A percentile compares a stretch with the other conserved stretches of the same genome.
These are phyloP conservation scores for Eilema caniola DNA, from an alignment of 2,888 invertebrate genomes.

Conservation along the genomic window DNA sequence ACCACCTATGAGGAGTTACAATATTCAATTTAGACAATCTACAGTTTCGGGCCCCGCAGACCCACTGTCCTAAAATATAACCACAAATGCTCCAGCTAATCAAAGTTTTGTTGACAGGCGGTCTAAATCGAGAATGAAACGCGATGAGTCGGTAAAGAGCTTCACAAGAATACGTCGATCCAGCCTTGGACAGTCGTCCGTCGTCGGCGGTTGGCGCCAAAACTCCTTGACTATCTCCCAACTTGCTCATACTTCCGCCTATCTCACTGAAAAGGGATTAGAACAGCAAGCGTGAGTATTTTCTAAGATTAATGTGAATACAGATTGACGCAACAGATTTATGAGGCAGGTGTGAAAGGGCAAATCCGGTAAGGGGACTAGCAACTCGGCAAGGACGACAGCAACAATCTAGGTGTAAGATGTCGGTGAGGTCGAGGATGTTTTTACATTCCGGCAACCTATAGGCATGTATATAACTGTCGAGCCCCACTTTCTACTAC, in stretches of 20 bases:
- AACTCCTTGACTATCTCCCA: conserved; percentile 76
- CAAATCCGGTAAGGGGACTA: no score
- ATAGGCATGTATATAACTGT: no score
- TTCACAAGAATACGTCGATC: conserved; percentile 52
- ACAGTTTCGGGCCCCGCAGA: no score
- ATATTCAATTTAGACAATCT: no score
- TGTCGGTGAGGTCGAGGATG: no score
- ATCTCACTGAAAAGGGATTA: conserved; percentile 66
- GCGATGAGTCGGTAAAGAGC: conserved; percentile 78
- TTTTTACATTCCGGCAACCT: no score
- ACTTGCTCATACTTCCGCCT: conserved; percentile 68
- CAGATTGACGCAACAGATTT: neutral
- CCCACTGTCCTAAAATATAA: no score
- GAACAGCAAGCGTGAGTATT: conserved; percentile 63
- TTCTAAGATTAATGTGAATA: neutral
- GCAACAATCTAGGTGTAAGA: no score
- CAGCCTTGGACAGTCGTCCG: neutral
- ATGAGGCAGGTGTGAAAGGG: neutral
- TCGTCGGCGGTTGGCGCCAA: conserved; percentile 65
- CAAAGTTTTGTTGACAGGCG: conserved; percentile 59
- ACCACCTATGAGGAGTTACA: no score
- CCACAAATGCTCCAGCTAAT: neutral
- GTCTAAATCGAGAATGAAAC: conserved; percentile 80
- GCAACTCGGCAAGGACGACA: no score
- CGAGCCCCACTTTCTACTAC: no score